Percentiles rank a stretch among this genome's conserved stretches.
phyloP scores from a whole-genome alignment of 1,140 invertebrate genomes.

The Drosophila ogumai region DNA sequence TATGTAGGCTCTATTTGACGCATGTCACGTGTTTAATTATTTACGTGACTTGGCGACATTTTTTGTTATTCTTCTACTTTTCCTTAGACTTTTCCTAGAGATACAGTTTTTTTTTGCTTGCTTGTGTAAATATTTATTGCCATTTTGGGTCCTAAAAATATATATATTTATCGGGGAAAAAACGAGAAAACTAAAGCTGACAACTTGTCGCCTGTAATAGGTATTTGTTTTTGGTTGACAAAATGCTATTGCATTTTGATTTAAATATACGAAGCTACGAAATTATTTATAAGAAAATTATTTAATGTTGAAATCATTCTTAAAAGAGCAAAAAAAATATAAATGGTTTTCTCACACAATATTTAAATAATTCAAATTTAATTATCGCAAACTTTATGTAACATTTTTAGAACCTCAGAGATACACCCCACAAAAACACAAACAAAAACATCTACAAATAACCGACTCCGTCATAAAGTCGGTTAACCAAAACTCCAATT shows the following conservation, averaged over 20 bases:
- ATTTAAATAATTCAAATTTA: not conserved
- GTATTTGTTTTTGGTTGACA: conserved; percentile 5
- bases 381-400: not conserved
- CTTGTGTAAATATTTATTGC: conserved; percentile 62
- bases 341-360: not conserved
- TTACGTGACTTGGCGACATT: conserved; percentile 75
- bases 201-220: conserved; percentile 9
- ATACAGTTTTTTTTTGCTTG: conserved; percentile 10
- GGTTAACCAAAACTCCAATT: conserved; percentile 14
- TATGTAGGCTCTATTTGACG: conserved; percentile 48
- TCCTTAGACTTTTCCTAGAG: conserved; percentile 10
- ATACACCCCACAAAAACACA: not conserved
- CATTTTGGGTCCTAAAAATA: conserved; percentile 29
- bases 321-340: not conserved
- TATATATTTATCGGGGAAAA: conserved; percentile 1
- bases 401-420: too few relatives aligned
- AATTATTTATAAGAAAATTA: not conserved
- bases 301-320: not conserved
- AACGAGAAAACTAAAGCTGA: conserved; percentile 14
- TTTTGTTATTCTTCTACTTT: conserved; percentile 30
- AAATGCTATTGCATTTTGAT: not conserved
- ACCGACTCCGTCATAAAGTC: not conserved
- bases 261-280: not conserved
- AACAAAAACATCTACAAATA: not conserved
- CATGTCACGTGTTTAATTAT: conserved; percentile 80